Conservation (phyloP, 2,888 invertebrate genomes). For the Aspidapion aeneum region DNA sequence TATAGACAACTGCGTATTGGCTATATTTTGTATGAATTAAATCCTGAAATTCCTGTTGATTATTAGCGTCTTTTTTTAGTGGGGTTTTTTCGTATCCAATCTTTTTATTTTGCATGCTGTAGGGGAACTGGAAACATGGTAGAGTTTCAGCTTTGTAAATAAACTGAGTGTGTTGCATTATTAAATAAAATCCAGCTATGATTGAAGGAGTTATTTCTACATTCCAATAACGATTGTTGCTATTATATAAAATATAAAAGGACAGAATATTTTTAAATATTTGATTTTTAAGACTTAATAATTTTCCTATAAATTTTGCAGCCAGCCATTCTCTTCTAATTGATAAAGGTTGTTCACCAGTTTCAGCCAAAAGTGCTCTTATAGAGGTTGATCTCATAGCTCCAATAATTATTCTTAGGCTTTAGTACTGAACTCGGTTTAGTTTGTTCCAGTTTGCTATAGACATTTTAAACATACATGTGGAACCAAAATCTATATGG, state of each 20-base stretch:
- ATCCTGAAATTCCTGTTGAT: background rate
- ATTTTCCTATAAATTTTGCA: background rate
- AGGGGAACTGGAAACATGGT: background rate
- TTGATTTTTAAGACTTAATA: background rate
- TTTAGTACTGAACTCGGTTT: background rate
- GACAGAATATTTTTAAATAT: background rate
- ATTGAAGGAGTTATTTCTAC: background rate
- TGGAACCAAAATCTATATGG: background rate
- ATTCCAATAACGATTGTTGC: background rate
- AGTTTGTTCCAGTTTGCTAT: background rate
- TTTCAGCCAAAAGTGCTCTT: background rate
- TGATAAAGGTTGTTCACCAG: background rate
- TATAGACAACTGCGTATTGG: background rate
- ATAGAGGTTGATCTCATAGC: background rate
- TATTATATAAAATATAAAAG: background rate
- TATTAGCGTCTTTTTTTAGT: background rate
- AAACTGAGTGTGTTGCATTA: background rate
- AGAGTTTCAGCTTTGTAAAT: background rate
- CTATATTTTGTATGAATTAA: background rate
- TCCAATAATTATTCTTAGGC: background rate
- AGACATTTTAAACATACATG: background rate
- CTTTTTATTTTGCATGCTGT: background rate
- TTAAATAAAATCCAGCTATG: background rate
- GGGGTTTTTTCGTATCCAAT: background rate
- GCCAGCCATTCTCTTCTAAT: background rate